Evolutionary conservation across 2,888 invertebrate species (phyloP).

Genomic region (Falcaria lacertinaria): DNA sequence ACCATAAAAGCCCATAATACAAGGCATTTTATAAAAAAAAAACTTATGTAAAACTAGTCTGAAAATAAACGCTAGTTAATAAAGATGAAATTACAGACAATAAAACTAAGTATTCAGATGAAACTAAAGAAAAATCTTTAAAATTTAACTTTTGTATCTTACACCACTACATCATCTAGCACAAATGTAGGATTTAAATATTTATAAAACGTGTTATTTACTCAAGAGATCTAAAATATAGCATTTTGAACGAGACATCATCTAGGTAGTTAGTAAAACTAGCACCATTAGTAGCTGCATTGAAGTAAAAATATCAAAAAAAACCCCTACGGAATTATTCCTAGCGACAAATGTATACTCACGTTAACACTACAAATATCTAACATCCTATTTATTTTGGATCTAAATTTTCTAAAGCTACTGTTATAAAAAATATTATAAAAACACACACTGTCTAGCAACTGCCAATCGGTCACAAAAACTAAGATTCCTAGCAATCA

Average conservation of each 20-base stretch:
- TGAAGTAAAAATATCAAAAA: conserved; percentile 28
- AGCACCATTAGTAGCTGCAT: background rate
- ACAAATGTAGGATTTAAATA: background rate
- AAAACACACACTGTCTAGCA: conserved; percentile 35
- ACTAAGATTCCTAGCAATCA: conserved; percentile 70
- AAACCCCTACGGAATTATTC: conserved; percentile 36
- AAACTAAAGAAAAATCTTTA: background rate
- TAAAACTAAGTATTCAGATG: background rate
- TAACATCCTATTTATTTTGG: conserved; percentile 36
- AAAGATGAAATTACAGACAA: background rate
- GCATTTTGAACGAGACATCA: background rate
- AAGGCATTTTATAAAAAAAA: background rate
- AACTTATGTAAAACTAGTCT: too few species aligned
- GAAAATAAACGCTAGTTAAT: background rate
- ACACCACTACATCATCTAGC: background rate
- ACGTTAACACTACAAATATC: conserved; percentile 31
- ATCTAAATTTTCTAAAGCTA: conserved; percentile 52
- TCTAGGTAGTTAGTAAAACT: background rate
- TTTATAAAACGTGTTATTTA: background rate
- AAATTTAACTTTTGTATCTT: background rate
- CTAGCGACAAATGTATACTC: conserved; percentile 34
- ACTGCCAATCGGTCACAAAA: conserved; percentile 38
- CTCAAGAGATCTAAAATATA: background rate
- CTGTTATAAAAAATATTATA: conserved; percentile 26
- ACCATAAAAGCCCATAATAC: background rate